A percentile compares a stretch with the other conserved stretches of the same genome.
Evolutionary conservation across 2,797 vertebrate genomes (phyloP).

Genomic region (Ispidina lecontei): DNA sequence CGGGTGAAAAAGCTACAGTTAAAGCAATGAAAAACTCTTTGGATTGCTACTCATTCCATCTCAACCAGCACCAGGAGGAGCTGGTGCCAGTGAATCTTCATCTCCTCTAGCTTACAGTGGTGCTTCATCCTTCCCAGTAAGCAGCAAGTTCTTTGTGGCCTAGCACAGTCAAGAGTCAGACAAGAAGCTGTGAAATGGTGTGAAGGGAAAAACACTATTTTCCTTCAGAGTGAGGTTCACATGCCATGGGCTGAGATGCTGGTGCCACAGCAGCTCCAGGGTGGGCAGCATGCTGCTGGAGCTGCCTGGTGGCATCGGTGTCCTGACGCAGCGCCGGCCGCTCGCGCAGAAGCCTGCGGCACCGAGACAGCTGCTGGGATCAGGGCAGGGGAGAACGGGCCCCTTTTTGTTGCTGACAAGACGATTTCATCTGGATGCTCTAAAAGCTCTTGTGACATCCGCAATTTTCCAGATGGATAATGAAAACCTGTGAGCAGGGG

Average conservation of each 20-base stretch:
- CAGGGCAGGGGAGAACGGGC: not conserved
- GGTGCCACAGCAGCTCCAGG: not conserved
- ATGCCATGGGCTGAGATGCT: rapidly evolving
- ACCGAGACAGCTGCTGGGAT: conserved; percentile 5
- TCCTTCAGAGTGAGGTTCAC: not conserved
- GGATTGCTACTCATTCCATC: not conserved
- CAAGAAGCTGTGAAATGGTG: not conserved
- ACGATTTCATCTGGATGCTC: not conserved
- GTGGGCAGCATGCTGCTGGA: rapidly evolving
- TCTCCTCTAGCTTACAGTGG: rapidly evolving
- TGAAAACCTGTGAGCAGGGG: not conserved
- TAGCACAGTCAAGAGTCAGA: not conserved
- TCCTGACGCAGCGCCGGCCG: not conserved
- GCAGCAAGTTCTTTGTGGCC: not conserved
- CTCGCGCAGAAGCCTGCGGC: not conserved
- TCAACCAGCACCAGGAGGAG: not conserved
- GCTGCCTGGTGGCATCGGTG: rapidly evolving
- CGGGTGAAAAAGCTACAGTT: not conserved
- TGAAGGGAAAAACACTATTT: not conserved
- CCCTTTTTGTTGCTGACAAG: conserved; percentile 53
- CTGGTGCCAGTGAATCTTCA: not conserved
- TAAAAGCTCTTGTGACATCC: conserved; percentile 35
- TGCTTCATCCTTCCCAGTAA: not conserved
- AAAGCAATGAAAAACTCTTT: not conserved
- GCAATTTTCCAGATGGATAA: conserved; percentile 51